Evolutionary conservation across 2,888 invertebrate species (phyloP), one percentile per base, ranked within the genome.

Genomic region (Apoda limacodes): DNA sequence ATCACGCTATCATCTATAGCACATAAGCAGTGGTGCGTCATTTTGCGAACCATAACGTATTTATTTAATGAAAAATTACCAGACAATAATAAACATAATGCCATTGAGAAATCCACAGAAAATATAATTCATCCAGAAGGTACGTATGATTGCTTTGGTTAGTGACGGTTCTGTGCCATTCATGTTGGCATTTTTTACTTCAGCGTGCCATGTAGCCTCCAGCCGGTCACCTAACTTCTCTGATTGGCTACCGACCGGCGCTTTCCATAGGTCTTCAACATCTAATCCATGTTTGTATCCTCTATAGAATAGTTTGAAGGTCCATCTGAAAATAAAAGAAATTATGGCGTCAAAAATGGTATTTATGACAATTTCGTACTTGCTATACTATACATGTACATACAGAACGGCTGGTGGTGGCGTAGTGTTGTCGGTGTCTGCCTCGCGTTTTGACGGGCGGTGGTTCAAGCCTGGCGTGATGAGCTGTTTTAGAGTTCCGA

Each of bases 141-240:
- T 84, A 42, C 82, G 82, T 22, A 80, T 52, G 31, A 89, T 80
- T 4, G 86, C 87, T 40, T 63, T 82, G 4, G 83, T 59, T 24
- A 88, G 66, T 26, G 84, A 85, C 1, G 89, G 88, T 35, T 82
- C 75, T 19, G 61, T 60, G n/a, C 80, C 78, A 26, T 61, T 59
- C 35, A 63, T 63, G 26, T 74, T 67, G 1, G 85, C 80, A 23
- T 57, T 60, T 25, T 65, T 58, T 11, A 85, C 40, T 59, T 89
- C 88, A 21, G 69, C 58, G 24, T 82, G 66, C 89, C 89, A 89
- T 32, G 85, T 86, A 74, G 74, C 75, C 60, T 88, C 88, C 21
- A 91, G 66, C 10, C 74, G 71, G 55, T 89, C 83, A 5, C 88
- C 88, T 9, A 90, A 69, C n/a, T 65, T 60, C 35, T 85, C 84